Base-by-base conservation (phyloP, 2,113 vertebrate species). In the Coregonus clupeaformis region DNA sequence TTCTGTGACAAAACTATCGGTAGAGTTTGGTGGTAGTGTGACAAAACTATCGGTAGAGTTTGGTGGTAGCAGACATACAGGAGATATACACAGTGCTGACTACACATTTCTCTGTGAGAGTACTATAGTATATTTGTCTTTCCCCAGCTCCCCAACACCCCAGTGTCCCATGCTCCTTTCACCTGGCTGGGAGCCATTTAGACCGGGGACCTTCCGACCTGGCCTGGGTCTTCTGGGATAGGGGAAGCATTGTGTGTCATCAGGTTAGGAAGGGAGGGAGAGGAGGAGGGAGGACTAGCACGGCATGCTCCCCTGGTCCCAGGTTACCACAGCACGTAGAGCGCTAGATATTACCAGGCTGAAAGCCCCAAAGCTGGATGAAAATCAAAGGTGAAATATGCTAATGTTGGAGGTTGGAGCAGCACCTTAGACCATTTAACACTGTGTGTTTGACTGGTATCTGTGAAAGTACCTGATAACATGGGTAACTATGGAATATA, bases 111-210 rank as follows among this genome's bases (percentile, higher is more conserved):
- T 49, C 45, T 52, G 68, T 30, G 45, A 36, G 22, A 25, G 42
- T 24, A 69, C 7, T 18, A 22, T 14, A 67, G 67, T 69, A 67
- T 71, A 22, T 89, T 90, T 86, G 80, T 84, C 77, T 87, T 86
- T 79, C 78, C 60, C 30, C 59, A 20, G 70, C 9, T 42, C 36
- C 9, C 36, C 36, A 42, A 42, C 36, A 11, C 2, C 7, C 36
- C 9, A 42, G 36, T 42, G 7, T 1, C 76, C 24, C 73, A 32
- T 22, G 55, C 55, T 55, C 12, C 14, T 52, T 42, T 42, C 9
- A 2, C 36, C 13, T 52, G 49, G 49, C 49, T 18, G 16, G 49
- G 16, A 14, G 49, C 14, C 49, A 52, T 18, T 52, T 80, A 77
- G 69, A 70, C 59, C 62, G 24, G 73, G 77, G 36, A 9, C 82